Base-by-base conservation (phyloP, 2,888 invertebrate species). In the Leucoma salicis region DNA sequence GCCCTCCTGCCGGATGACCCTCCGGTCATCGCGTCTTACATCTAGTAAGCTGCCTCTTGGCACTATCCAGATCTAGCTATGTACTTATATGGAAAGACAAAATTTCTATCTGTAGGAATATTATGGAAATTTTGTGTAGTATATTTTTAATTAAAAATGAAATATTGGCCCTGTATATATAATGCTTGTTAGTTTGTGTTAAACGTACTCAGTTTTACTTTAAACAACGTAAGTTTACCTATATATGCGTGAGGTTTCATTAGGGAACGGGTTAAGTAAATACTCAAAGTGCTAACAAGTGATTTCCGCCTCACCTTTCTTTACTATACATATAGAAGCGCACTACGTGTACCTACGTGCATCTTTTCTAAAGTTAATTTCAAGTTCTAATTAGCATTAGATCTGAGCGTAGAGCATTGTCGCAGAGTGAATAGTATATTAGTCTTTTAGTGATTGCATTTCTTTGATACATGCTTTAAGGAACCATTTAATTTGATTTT, bases 21-120 rank as follows among this genome's bases (percentile, higher is more conserved):
- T 43, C 42, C 73, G 74, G 74, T 72, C 79, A 78, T 78, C 76
- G 66, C 69, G 62, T 49, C 66, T 72, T 66, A 48, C 60, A 78
- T 75, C 79, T 74, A 69, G 52, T 64, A 51, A 63, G 54, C 51
- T 50, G 59, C 58, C 56, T 71, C 64, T 61, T 55, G 61, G 58
- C 63, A 60, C 63, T 57, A 57, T 53, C 54, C 55, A 44, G 44
- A 46, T 59, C 57, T 65, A 49, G 46, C 42, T 45, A 40, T 49
- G 48, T 35, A 58, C 46, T 52, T 57, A 55, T 57, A 54, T 58
- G 46, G 40, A 50, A 40, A 46, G 38, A 48, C 53, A 49, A 7
- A 11, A n/a, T 18, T 7, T 8, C 27, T 27, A 27, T 11, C 12
- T 10, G n/a, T 27, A 1, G 8, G 5, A 8, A 27, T 27, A 5